Conservation (phyloP, 2,113 vertebrate species). For the Apteryx owenii region DNA sequence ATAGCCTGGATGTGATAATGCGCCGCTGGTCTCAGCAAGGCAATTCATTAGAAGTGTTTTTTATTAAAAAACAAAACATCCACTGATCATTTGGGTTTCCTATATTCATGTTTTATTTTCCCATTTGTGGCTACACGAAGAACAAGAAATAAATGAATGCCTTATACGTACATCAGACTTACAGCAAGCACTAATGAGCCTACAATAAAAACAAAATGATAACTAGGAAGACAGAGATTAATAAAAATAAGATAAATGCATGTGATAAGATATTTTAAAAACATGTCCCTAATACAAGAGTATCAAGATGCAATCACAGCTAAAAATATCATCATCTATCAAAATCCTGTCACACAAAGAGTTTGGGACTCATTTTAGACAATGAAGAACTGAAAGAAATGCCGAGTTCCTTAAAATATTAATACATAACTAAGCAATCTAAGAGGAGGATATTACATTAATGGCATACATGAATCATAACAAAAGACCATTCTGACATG, state of each 20-base stretch:
- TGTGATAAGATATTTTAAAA: slow-evolving; percentile 11
- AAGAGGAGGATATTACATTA: slow-evolving; percentile 44
- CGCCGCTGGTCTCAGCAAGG: neutral
- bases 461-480: slow-evolving; percentile 46
- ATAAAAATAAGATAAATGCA: slow-evolving; percentile 42
- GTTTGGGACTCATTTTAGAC: neutral
- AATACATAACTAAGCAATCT: slow-evolving; percentile 35
- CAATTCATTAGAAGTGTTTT: neutral
- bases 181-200: slow-evolving; percentile 24
- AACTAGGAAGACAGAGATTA: slow-evolving; percentile 17
- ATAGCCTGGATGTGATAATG: neutral
- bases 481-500: slow-evolving; percentile 33
- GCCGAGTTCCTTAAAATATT: neutral
- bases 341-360: neutral
- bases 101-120: neutral
- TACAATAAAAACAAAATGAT: slow-evolving; percentile 15
- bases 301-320: slow-evolving; percentile 5
- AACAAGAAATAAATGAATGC: slow-evolving; percentile 5
- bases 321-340: slow-evolving; percentile 20
- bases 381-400: slow-evolving; percentile 33
- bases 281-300: slow-evolving; percentile 3
- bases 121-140: neutral
- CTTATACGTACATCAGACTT: neutral
- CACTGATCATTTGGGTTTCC: neutral
- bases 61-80: neutral